Evolutionary conservation across 1,140 invertebrate genomes (phyloP), one percentile per base, ranked within the genome.

Genomic region (Rhagoletis zephyria): DNA sequence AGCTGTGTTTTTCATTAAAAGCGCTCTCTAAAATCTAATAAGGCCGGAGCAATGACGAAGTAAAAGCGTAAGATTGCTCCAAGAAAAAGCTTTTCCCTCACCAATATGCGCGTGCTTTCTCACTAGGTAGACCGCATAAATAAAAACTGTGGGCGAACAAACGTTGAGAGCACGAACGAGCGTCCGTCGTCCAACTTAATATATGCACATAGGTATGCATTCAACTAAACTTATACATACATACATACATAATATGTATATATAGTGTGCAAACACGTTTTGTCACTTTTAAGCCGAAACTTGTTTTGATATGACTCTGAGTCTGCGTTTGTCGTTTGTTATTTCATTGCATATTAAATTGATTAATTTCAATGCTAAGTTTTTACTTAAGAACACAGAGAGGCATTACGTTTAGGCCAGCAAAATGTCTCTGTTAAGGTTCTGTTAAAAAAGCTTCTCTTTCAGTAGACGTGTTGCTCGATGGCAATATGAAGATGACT

Each of bases 1-100:
- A 85, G 59, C 45, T 85, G 19, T 16, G 60, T 85, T 42, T 56
- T 42, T 63, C 56, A 60, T 85, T 85, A 85, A 85, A 85, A 85
- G n/a, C 48, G n/a, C 74, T 19, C 16, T 56, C 51, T 45, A 16
- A 48, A 5, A 16, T 45, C 42, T 1, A 74, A 74, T 9, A 42
- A 16, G 12, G 14, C 7, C 45, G 48, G 10, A 16, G 48, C 74
- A 42, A 16, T 74, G 70, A 6, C 16, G 4, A 51, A 77, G 4
- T 12, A 4, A 16, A 9, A 81, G 12, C 12, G 74, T 12, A 48
- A 81, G 74, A 59, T 56, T 81, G 16, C 4, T 14, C 48, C 51
- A 81, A 30, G 70, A 81, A 81, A 81, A 81, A 81, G 74, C 74
- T 81, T 56, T 56, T 56, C 16, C 16, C 45, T n/a, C 74, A n/a